A percentile compares a stretch with the other conserved stretches of the same genome.
Conservation (phyloP, 2,797 vertebrate genomes). For the Aldrovandia affinis region DNA sequence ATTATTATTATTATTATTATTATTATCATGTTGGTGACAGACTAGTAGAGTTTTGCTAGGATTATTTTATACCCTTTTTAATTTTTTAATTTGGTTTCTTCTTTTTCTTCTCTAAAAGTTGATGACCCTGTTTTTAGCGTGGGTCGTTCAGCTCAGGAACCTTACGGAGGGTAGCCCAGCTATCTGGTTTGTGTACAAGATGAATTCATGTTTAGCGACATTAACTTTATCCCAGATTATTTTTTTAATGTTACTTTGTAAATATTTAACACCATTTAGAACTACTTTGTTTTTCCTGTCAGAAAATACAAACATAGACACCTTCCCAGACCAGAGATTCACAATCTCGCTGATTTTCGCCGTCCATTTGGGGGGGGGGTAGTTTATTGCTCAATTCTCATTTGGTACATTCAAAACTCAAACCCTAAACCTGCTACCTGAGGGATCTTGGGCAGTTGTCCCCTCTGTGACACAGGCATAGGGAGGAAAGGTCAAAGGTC, state of each 20-base stretch:
- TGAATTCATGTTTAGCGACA: conserved; percentile 40
- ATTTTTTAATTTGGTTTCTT: conserved; percentile 41
- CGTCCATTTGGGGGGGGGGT: conserved; percentile 44
- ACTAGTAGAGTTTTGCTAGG: conserved; percentile 57
- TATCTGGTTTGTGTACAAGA: conserved; percentile 50
- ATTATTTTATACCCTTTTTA: conserved; percentile 60
- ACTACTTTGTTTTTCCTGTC: conserved; percentile 50
- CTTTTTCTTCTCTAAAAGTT: conserved; percentile 49
- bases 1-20: conserved; percentile 40
- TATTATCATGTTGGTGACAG: conserved; percentile 46
- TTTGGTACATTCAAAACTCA: too few species aligned
- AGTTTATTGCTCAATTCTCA: neutral
- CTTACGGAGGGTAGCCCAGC: conserved; percentile 64
- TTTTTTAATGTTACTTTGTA: conserved; percentile 58
- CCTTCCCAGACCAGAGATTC: conserved; percentile 49
- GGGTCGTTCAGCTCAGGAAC: conserved; percentile 67
- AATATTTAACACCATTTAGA: conserved; percentile 59
- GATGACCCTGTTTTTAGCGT: conserved; percentile 54
- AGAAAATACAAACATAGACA: conserved; percentile 19
- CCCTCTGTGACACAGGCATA: too few species aligned
- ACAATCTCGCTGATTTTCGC: conserved; percentile 50
- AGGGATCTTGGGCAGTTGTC: too few species aligned
- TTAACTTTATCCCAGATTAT: conserved; percentile 48
- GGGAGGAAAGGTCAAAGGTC: too few species aligned
- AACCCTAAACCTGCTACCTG: too few species aligned